A percentile compares a stretch with the other conserved stretches of the same genome.
These are phyloP conservation scores for Fragum whitleyi DNA, from an alignment of 2,888 invertebrate species.

Conservation along the genomic window DNA sequence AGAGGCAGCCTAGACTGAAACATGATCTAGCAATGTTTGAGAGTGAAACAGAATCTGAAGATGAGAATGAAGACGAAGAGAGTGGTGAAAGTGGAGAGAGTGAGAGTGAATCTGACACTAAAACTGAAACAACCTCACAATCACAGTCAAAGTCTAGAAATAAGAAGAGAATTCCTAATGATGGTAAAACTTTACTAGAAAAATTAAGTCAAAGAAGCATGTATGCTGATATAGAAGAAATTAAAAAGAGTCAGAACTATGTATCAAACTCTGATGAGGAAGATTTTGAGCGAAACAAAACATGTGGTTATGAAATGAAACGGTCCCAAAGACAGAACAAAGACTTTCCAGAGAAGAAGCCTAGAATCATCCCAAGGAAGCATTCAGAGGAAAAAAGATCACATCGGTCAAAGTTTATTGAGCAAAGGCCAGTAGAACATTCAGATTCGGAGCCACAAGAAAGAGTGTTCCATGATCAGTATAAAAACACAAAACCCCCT, in stretches of 20 bases:
- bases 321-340: neutral
- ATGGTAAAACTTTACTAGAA: constrained; percentile 51
- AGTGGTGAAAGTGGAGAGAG: neutral
- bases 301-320: neutral
- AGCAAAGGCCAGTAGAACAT: neutral
- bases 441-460: constrained; percentile 1
- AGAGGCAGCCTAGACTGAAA: neutral
- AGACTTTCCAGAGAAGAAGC: neutral
- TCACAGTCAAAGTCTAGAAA: neutral
- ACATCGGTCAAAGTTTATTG: neutral
- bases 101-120: neutral
- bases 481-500: neutral
- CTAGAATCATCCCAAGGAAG: neutral
- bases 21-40: constrained; percentile 5
- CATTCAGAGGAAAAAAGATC: neutral
- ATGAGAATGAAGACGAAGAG: neutral
- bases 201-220: constrained; percentile 56
- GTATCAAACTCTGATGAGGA: constrained; percentile 11
- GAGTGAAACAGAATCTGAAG: constrained; percentile 18
- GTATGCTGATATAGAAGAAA: constrained; percentile 62
- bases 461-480: neutral
- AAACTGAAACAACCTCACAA: neutral
- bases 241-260: constrained; percentile 37
- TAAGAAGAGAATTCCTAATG: constrained; percentile 38
- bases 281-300: constrained; percentile 2